Base-by-base conservation (phyloP, 1,140 invertebrate species). In the Drosophila trapezifrons region DNA sequence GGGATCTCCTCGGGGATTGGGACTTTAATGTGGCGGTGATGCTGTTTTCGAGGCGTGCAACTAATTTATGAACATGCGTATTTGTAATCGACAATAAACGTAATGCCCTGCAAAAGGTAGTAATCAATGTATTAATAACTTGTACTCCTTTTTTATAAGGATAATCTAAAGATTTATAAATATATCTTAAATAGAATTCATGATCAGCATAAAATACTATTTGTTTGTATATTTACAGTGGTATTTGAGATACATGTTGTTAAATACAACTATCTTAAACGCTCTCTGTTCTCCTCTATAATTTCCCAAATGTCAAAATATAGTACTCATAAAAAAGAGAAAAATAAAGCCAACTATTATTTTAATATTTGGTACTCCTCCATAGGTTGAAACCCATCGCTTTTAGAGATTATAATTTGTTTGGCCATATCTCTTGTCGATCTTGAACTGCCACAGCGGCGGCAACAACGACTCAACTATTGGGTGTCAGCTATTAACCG, bases 401-500 rank as follows among this genome's bases (percentile, higher is more conserved):
- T 56, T 20, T 17, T n/a, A n/a, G 43, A 47, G 46, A 52, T 70
- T 54, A 69, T 71, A 57, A 70, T 32, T 71, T 71, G 51, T 71
- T 37, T 49, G 47, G 27, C 20, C 40, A 22, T 71, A 25, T 71
- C 65, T 71, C 25, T 35, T 32, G 65, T 57, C 54, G 69, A 71
- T 71, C 65, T 57, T 49, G 37, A 71, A 70, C 67, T 58, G 66
- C 66, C 51, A 49, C 37, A 38, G 40, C 40, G n/a, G 55, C 25
- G 20, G 38, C 38, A 58, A 25, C 54, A 32, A 43, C 62, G 56
- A 60, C 60, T 71, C 73, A 77, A 83, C 75, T 69, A 66, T 64
- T 43, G 18, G n/a, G n/a, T 45, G 35, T 10, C 37, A 67, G 42
- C 82, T 80, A 74, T 75, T 81, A 72, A 85, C 74, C 52, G 73